These are phyloP conservation scores for Mesochorus sp. DNA, from an alignment of 2,888 invertebrate genomes.

Conservation along the genomic window DNA sequence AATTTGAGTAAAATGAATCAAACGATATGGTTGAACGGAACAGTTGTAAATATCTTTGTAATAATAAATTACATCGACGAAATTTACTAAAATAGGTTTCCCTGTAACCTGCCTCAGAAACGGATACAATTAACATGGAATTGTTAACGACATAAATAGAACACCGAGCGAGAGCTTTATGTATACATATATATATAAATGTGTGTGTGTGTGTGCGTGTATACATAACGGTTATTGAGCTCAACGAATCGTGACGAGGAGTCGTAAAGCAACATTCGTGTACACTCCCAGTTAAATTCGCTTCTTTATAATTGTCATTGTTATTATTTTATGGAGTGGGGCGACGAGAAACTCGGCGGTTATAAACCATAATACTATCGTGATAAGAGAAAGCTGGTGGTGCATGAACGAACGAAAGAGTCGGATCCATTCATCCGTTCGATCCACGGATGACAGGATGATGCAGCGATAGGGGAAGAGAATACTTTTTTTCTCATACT, in stretches of 20 bases:
- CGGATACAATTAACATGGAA: neutral
- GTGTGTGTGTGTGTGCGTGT: no score
- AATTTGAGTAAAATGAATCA: no score
- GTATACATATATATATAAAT: no score
- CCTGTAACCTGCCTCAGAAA: neutral
- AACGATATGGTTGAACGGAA: no score
- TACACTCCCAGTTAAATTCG: constrained; percentile 2
- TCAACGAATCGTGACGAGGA: constrained; percentile 15
- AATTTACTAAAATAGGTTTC: no score
- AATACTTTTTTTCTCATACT: no score
- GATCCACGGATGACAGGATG: constrained; percentile 5
- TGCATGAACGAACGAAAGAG: neutral
- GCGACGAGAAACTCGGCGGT: neutral
- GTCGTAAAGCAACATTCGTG: neutral
- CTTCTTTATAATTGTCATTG: constrained; percentile 6
- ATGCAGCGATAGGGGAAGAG: neutral
- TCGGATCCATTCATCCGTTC: constrained; percentile 15
- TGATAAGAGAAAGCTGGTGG: constrained; percentile 14
- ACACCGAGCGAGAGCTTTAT: neutral
- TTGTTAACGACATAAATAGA: constrained; percentile 1
- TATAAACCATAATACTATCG: constrained; percentile 3
- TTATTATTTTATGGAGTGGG: neutral
- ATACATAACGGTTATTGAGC: neutral
- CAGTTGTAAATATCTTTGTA: no score
- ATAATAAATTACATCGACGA: no score